Base-by-base conservation (phyloP, 64 coral and sea anemone species). In the Acropora tenuis region DNA sequence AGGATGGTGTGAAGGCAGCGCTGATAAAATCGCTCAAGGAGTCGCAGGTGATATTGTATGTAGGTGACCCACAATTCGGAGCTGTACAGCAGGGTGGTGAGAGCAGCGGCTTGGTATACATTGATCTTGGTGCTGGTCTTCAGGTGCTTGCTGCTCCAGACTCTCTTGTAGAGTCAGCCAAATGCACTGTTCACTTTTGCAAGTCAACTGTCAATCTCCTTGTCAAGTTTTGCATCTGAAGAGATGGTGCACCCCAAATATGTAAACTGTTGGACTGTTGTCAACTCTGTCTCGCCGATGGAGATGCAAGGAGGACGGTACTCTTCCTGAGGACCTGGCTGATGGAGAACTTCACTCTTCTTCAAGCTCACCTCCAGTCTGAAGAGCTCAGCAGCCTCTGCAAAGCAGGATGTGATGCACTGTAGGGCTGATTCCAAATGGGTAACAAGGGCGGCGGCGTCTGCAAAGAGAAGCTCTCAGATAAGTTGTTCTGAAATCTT, bases 1-100 rank as follows among this genome's bases (percentile, higher is more conserved):
- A 82, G 73, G 47, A 75, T 85, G 44, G 68, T 92, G 30, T 47
- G 71, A 6, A 92, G 72, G 16, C 72, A 84, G 73, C 71, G 90
- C 49, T 92, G 80, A 48, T 85, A 71, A 57, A 85, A 92, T 18
- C 47, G 50, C 43, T 76, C 80, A 10, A 79, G 59, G 59, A 63
- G 60, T 63, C 60, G 60, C 10, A 11, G 69, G 66, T 73, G 65
- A 17, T 18, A 8, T 19, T 50, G 52, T 7, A 0, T 10, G 30
- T 89, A 69, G 8, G 87, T 63, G 60, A 18, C 60, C 60, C 60
- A 63, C 3, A 13, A 10, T 13, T 63, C 60, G 60, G 60, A 63
- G 60, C 60, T 0, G 0, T 63, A 63, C 10, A 63, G 11, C 15
- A 63, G 10, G 60, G 60, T 63, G 60, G 13, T 78, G 5, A 83